Conservation (phyloP, 2,797 vertebrate genomes). For the Anas bahamensis region DNA sequence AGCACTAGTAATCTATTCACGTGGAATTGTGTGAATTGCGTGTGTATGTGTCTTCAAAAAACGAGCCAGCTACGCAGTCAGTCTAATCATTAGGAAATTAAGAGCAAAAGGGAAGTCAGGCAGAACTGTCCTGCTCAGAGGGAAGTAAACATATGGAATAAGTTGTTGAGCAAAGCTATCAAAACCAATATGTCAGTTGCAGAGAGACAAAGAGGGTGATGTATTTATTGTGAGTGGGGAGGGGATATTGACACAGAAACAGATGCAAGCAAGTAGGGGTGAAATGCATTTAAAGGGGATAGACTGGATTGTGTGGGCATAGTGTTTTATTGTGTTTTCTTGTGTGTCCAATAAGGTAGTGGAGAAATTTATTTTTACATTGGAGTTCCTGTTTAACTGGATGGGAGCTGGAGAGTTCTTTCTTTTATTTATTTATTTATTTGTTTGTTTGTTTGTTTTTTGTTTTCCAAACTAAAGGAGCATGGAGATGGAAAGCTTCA, state of each 20-base stretch:
- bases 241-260: background rate
- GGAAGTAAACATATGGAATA: constrained; percentile 33
- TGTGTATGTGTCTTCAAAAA: background rate
- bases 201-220: background rate
- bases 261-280: background rate
- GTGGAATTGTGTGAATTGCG: background rate
- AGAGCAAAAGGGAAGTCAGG: background rate
- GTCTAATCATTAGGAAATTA: constrained; percentile 40
- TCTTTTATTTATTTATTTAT: too few species aligned
- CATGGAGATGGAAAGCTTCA: background rate
- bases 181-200: background rate
- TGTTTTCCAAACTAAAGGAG: background rate
- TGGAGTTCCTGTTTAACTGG: background rate
- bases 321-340: background rate
- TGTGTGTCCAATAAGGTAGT: background rate
- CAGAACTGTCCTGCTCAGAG: constrained; percentile 1
- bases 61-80: background rate
- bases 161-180: constrained; percentile 1
- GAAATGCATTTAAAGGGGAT: background rate
- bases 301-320: background rate
- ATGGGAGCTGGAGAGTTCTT: background rate
- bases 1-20: background rate
- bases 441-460: background rate
- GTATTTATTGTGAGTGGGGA: background rate
- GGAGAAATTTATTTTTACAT: background rate